Evolutionary conservation across 2,797 vertebrate species (phyloP), one percentile per base, ranked within the genome.

Genomic region (Melanotaenia boesemani): DNA sequence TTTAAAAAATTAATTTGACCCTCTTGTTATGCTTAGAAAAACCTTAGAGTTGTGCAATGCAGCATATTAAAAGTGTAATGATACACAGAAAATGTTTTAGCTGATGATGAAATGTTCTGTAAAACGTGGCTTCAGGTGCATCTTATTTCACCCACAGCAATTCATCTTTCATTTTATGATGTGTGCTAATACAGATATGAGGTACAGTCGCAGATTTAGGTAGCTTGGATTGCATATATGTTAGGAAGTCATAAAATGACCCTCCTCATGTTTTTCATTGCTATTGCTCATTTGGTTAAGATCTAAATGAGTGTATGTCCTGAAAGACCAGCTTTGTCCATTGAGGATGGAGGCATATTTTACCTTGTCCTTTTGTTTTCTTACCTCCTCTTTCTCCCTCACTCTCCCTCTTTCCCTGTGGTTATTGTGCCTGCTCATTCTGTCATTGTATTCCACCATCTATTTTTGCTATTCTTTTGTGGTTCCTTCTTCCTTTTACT

Each of bases 21-120:
- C 64, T 30, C 20, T 22, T 72, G 56, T 65, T 6, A 28, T n/a
- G 24, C 36, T 30, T 20, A 11, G 12, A 46, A 58, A 64, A 36
- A 15, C 39, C 52, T 60, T 76, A 48, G 74, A 77, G 67, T 74
- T 65, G 81, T 86, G 77, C 66, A 84, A 77, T 70, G 72, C 71
- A 67, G 76, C 55, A 28, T 81, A 75, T 83, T 80, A 82, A 79
- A 70, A 81, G 50, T 63, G 61, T 77, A 81, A 55, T 64, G 59
- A 77, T 73, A 78, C 67, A 81, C 58, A 74, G 39, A 76, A 83
- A 80, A 79, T 56, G 28, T 44, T 70, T 83, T 0, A 13, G 69
- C 56, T 63, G 73, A 82, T 91, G 91, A 93, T 93, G 90, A 91
- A 92, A 93, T 52, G 44, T 65, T 79, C 67, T 83, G 80, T 76